A percentile compares a stretch with the other conserved stretches of the same genome.
These are phyloP conservation scores for Ascaphus truei DNA, from an alignment of 2,113 vertebrate genomes.

Conservation along the genomic window DNA sequence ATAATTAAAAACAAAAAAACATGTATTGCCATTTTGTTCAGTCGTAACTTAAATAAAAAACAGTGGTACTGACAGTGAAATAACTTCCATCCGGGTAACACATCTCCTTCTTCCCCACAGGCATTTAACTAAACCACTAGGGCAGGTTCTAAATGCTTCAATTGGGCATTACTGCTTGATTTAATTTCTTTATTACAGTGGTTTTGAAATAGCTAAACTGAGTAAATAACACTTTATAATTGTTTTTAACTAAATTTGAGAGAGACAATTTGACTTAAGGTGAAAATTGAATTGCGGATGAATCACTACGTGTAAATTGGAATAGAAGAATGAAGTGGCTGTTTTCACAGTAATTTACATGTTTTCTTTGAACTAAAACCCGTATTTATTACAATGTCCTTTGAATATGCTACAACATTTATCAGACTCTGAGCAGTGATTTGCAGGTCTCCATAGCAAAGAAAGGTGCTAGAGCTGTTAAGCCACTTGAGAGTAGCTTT, in stretches of 20 bases:
- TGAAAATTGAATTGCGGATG: slow-evolving; percentile 20
- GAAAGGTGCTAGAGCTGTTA: neutral
- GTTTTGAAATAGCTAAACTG: too few relatives aligned
- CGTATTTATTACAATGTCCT: neutral
- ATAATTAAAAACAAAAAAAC: neutral
- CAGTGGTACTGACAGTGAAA: too few relatives aligned
- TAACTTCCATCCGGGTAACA: too few relatives aligned
- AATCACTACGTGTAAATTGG: slow-evolving; percentile 12
- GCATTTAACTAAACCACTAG: too few relatives aligned
- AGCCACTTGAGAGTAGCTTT: neutral
- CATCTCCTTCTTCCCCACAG: too few relatives aligned
- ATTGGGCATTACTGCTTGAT: too few relatives aligned
- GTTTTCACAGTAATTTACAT: neutral
- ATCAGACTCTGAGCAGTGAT: neutral
- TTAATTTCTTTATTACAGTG: too few relatives aligned
- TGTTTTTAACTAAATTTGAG: slow-evolving; percentile 1
- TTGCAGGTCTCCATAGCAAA: neutral
- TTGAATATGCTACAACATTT: neutral
- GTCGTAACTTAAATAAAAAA: neutral
- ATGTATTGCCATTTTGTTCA: neutral
- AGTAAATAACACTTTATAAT: neutral
- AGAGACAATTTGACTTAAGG: neutral
- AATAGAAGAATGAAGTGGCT: neutral
- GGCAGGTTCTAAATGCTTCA: too few relatives aligned
- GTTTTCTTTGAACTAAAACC: neutral